A percentile compares a stretch with the other conserved stretches of the same genome.
These are phyloP conservation scores for Drosophila tsacasi DNA, from an alignment of 1,140 invertebrate species.

Conservation along the genomic window DNA sequence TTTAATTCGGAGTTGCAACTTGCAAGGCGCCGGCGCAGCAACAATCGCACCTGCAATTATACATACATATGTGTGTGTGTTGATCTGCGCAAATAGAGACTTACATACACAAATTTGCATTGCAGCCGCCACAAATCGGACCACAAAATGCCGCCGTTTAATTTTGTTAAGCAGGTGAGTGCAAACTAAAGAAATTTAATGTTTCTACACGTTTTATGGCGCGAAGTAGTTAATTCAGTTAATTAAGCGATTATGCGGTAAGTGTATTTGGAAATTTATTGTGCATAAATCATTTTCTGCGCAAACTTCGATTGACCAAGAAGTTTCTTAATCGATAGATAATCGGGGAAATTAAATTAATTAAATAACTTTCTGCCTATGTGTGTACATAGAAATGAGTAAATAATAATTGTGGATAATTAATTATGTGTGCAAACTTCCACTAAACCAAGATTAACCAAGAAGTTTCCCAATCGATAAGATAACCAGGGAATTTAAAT, in stretches of 20 bases:
- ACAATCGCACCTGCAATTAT: constrained; percentile 17
- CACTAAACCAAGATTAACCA: no score
- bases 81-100: constrained; percentile 6
- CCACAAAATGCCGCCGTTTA: constrained; percentile 79
- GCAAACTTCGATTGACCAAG: constrained; percentile 7
- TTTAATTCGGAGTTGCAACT: constrained; percentile 52
- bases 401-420: neutral
- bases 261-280: constrained; percentile 22
- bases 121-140: constrained; percentile 35
- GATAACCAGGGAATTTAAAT: no score
- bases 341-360: neutral
- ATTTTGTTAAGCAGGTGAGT: constrained; percentile 83
- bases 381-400: no score
- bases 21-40: constrained; percentile 33
- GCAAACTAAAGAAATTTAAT: constrained; percentile 22
- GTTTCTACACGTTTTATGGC: constrained; percentile 28
- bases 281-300: constrained; percentile 7
- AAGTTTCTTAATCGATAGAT: constrained; percentile 10
- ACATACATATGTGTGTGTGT: neutral
- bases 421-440: neutral
- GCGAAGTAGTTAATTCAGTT: constrained; percentile 41
- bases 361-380: neutral
- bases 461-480: no score
- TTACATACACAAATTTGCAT: constrained; percentile 49
- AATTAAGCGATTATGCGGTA: constrained; percentile 28